Base-by-base conservation (phyloP, 2,797 vertebrate genomes). In the Bradypus variegatus region DNA sequence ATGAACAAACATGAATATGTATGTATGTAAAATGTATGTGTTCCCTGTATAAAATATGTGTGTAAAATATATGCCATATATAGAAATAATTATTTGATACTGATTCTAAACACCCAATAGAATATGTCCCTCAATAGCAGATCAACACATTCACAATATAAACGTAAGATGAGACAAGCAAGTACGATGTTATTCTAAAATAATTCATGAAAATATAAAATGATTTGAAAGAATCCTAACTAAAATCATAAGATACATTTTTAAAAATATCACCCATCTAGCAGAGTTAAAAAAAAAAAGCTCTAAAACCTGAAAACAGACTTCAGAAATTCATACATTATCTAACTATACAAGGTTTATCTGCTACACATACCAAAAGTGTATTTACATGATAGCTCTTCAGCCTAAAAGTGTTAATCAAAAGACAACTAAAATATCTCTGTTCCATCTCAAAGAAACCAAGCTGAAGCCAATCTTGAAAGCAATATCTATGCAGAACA, bases 401-500 rank as follows among this genome's bases (percentile, higher is more conserved):
- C 48, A 77, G 27, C 65, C 72, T 50, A 69, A 41, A 93, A 89
- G 9, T 85, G 29, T 64, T 92, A 86, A 76, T 69, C 21, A 62
- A 82, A 86, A 88, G 60, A 90, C 27, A 90, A 87, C 33, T 75
- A 70, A 89, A 77, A 60, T 73, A 94, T 62, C 79, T 89, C 69
- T 31, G 15, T 48, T 92, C 27, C 87, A 84, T 84, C 77, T 88
- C 89, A 81, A 95, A 90, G 75, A 88, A 88, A 88, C 18, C 73
- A 15, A 73, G n/a, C 41, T 91, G 53, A 73, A 79, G n/a, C 36
- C 6, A 84, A 62, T 33, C 58, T 78, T 79, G 88, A 53, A 87
- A 89, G 48, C 27, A 87, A 85, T 65, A 92, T 38, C 58, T 93
- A 84, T n/a, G 19, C 58, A 90, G 8, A 91, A 90, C 10, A 84